Evolutionary conservation across 2,888 invertebrate genomes (phyloP), one percentile per base, ranked within the genome.

Genomic region (Hoplodrina blanda): DNA sequence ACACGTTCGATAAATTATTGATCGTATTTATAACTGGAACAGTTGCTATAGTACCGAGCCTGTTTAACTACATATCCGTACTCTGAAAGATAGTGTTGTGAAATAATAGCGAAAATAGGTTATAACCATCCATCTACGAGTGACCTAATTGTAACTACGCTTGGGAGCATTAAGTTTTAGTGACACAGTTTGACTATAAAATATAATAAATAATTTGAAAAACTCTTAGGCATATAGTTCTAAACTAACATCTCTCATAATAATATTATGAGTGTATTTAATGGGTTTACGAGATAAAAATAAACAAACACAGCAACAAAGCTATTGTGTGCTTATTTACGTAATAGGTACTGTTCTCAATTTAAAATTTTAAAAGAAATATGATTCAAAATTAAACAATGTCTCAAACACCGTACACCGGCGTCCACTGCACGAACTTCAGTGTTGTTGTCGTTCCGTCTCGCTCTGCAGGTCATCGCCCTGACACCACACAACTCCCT

Each of bases 401-500:
- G 80, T 73, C 70, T 83, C 81, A 81, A 74, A 70, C 70, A 74
- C 76, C 69, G 69, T 78, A 82, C 62, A 73, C 73, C 71, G 61
- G 57, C 71, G 55, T 62, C 73, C 80, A 87, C 79, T 90, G 94
- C 91, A 90, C 95, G 91, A 95, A 95, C 95, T 95, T 95, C 95
- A 95, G 89, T 83, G 90, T 95, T 96, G 95, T 96, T 96, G 95
- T 96, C 93, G 90, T 85, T 95, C 95, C 82, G 90, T 95, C 96
- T 94, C 95, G 86, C 93, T 93, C 95, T 93, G 81, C 89, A 84
- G 96, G 95, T 95, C 96, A 95, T 94, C 92, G 95, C 90, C 95
- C 95, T 89, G 88, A 85, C 89, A 89, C 86, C 88, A 89, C 91
- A 89, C 91, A 86, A 88, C 91, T 94, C 94, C 93, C 93, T 91